Evolutionary conservation across 2,888 invertebrate species (phyloP).

Genomic region (Drosophila fulvimacula): DNA sequence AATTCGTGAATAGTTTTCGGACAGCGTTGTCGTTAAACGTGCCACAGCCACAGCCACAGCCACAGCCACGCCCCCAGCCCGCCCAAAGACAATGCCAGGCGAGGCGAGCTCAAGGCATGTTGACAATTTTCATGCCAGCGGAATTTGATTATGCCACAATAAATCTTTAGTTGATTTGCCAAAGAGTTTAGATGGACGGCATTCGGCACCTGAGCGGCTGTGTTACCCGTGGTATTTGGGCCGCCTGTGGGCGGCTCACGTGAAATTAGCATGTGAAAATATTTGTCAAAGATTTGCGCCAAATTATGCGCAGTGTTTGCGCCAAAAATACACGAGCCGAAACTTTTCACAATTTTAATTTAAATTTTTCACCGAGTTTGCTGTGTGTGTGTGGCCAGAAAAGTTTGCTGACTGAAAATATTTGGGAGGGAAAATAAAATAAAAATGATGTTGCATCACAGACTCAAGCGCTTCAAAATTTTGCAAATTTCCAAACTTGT

Average conservation of each 20-base stretch:
- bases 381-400: constrained; percentile 42
- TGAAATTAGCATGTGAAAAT: constrained; percentile 81
- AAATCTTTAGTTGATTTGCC: constrained; percentile 74
- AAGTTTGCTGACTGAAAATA: constrained; percentile 72
- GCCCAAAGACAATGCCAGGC: constrained; percentile 23
- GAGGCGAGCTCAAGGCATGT: constrained; percentile 35
- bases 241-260: constrained; percentile 44
- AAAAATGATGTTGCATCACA: constrained; percentile 75
- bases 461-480: constrained; percentile 75
- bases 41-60: constrained; percentile 5
- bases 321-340: constrained; percentile 68
- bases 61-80: background rate
- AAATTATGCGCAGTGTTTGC: constrained; percentile 80
- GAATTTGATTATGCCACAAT: constrained; percentile 78
- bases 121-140: constrained; percentile 22
- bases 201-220: background rate
- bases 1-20: constrained; percentile 41
- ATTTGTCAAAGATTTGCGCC: constrained; percentile 80
- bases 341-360: constrained; percentile 76
- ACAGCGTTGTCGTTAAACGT: background rate
- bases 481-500: constrained; percentile 66
- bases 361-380: constrained; percentile 68
- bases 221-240: constrained; percentile 5
- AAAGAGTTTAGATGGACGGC: constrained; percentile 7
- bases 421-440: constrained; percentile 46